These are phyloP conservation scores for Monopterus albus DNA, from an alignment of 2,113 vertebrate genomes.

Conservation along the genomic window DNA sequence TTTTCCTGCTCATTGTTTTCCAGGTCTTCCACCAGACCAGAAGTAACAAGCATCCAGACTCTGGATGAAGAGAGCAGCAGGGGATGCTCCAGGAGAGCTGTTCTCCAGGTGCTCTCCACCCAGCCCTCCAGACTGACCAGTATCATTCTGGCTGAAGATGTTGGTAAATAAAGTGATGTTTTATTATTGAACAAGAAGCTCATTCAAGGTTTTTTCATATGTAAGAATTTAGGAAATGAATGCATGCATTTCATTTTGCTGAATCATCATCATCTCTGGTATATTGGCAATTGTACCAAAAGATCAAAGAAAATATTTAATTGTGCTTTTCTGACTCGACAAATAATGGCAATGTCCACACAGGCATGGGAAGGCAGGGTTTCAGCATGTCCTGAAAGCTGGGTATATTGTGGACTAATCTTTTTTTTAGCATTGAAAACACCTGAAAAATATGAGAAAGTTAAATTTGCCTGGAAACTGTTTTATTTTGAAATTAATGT, in stretches of 20 bases:
- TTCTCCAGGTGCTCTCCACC: slow-evolving; percentile 90
- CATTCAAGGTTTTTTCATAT: not conserved
- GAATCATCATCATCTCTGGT: no score
- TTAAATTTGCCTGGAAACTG: no score
- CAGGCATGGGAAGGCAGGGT: no score
- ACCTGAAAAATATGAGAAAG: not conserved
- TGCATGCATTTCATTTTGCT: no score
- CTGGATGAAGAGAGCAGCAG: slow-evolving; percentile 76
- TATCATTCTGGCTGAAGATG: slow-evolving; percentile 93
- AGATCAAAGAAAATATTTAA: no score
- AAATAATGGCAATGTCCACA: no score
- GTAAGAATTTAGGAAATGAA: not conserved
- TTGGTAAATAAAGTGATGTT: slow-evolving; percentile 80
- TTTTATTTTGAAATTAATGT: no score
- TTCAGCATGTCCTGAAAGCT: no score
- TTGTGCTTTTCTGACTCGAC: no score
- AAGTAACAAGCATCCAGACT: slow-evolving; percentile 91
- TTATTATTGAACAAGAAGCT: not conserved
- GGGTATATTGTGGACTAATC: no score
- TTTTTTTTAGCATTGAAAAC: no score
- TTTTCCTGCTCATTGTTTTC: not conserved
- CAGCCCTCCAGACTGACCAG: slow-evolving; percentile 82
- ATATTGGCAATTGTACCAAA: no score
- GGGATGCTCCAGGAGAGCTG: slow-evolving; percentile 89
- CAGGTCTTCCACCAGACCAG: slow-evolving; percentile 93